Conservation (phyloP, 2,797 vertebrate species). For the Acanthiza pusilla region DNA sequence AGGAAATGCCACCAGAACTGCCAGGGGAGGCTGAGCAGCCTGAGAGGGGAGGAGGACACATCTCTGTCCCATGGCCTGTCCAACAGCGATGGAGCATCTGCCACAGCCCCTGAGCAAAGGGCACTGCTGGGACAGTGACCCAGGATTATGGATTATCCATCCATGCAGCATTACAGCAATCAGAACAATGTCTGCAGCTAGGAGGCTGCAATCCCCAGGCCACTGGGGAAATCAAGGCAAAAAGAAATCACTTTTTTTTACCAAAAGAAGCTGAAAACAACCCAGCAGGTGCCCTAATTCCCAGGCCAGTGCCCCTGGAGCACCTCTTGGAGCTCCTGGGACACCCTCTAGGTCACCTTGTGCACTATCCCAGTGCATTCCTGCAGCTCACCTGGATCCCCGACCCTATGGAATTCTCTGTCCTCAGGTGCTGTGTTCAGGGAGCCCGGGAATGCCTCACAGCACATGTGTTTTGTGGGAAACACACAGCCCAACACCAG, state of each 20-base stretch:
- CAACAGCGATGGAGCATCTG: not conserved
- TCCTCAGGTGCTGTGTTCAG: not conserved
- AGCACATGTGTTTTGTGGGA: not conserved
- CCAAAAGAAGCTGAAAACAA: not conserved
- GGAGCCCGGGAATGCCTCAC: not conserved
- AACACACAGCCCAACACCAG: not conserved
- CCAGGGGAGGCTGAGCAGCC: not conserved
- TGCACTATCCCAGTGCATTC: not conserved
- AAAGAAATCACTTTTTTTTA: not conserved
- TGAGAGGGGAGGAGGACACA: not conserved
- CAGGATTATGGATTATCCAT: not conserved
- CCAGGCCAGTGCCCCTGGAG: not conserved
- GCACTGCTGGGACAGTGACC: not conserved
- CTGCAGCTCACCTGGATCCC: not conserved
- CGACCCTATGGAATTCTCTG: rapidly evolving
- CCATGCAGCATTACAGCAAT: not conserved
- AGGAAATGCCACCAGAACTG: not conserved
- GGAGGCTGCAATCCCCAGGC: not conserved
- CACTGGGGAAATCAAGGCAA: not conserved
- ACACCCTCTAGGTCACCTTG: not conserved
- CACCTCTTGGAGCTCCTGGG: not conserved
- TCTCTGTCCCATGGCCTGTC: not conserved
- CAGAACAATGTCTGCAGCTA: not conserved
- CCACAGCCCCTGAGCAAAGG: not conserved
- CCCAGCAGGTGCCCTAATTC: not conserved